Evolutionary conservation across 2,888 invertebrate genomes (phyloP).

Genomic region (Megastigmus dorsalis): DNA sequence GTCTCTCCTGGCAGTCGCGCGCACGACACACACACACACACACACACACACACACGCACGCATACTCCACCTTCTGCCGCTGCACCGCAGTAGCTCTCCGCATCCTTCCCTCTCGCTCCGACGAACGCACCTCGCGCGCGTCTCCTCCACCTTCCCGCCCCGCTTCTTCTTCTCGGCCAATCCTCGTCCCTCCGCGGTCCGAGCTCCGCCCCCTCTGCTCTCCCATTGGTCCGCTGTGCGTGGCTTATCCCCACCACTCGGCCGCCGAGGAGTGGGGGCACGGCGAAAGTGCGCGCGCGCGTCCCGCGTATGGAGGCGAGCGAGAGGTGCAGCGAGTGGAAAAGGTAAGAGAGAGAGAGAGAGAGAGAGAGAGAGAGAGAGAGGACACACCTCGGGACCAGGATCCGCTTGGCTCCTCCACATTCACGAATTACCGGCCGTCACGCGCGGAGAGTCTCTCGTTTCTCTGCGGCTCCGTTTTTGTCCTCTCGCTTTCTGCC

Average conservation of each 20-base stretch:
- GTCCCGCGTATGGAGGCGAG: background rate
- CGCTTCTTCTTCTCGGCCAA: conserved; percentile 9
- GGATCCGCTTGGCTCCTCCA: conserved; percentile 45
- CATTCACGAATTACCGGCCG: conserved; percentile 53
- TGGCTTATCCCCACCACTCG: background rate
- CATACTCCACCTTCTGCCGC: too few species aligned
- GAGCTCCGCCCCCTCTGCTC: background rate
- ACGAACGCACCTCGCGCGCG: background rate
- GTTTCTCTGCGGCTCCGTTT: too few species aligned
- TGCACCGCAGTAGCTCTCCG: too few species aligned
- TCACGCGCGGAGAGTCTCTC: conserved; percentile 40
- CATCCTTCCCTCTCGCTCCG: too few species aligned
- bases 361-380: background rate
- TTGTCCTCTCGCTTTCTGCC: conserved; percentile 7
- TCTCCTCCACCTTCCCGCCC: background rate
- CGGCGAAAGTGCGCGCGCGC: background rate
- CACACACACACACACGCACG: background rate
- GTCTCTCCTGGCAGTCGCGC: too few species aligned
- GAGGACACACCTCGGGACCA: conserved; percentile 34
- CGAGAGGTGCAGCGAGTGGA: conserved; percentile 40
- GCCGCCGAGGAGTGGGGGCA: background rate
- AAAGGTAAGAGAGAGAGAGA: conserved; percentile 16
- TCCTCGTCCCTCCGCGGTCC: background rate
- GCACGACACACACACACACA: background rate
- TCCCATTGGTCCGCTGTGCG: background rate